phyloP scores from a whole-genome alignment of 2,888 invertebrate genomes.

The Ernsta delagoae region DNA sequence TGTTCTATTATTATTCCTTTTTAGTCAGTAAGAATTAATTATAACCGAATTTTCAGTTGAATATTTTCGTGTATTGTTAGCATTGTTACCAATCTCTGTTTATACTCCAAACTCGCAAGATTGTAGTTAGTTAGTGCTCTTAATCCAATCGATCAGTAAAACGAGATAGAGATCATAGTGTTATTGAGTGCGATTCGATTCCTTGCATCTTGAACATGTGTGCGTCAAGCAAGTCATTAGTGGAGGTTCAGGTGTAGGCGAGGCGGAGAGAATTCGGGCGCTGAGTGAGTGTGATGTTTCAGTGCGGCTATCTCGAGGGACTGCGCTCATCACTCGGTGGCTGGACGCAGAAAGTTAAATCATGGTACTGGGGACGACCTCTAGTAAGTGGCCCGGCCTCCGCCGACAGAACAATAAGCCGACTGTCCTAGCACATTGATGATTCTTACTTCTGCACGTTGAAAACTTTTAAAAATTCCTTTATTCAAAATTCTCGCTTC shows the following conservation, averaged over 20 bases:
- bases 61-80: not conserved
- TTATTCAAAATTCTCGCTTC: constrained; percentile 77
- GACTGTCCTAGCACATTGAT: constrained; percentile 81
- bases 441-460: constrained; percentile 81
- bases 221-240: constrained; percentile 21
- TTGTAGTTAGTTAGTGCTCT: constrained; percentile 18
- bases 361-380: constrained; percentile 99
- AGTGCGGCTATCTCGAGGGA: constrained; percentile 96
- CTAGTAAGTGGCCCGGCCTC: constrained; percentile 92
- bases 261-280: constrained; percentile 63
- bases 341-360: constrained; percentile 98
- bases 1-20: constrained; percentile 17
- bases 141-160: not conserved
- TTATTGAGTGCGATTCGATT: constrained; percentile 11
- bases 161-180: not conserved
- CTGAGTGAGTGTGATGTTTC: constrained; percentile 87
- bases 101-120: not conserved
- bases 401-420: constrained; percentile 72
- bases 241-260: constrained; percentile 26
- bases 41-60: not conserved
- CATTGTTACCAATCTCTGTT: not conserved
- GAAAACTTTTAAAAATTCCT: constrained; percentile 50
- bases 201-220: constrained; percentile 15
- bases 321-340: constrained; percentile 97
- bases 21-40: constrained; percentile 8